Evolutionary conservation across 1,140 invertebrate species (phyloP).

Genomic region (Bombus fervidus): DNA sequence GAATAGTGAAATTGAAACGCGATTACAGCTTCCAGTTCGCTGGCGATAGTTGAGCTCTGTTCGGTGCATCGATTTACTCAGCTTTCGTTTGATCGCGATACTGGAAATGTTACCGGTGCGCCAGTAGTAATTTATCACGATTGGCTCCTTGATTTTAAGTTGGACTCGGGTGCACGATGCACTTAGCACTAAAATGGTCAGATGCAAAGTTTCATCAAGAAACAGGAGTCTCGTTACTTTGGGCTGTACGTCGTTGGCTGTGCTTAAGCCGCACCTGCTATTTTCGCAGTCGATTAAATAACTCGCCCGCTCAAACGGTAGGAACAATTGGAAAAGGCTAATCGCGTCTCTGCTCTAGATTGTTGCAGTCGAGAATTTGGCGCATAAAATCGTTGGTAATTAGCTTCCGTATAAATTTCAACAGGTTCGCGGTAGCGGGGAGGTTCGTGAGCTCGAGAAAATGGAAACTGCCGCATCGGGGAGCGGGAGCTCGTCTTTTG

Average conservation of each 20-base stretch:
- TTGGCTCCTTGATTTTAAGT: neutral
- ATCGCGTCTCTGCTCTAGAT: neutral
- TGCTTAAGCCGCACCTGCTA: slow-evolving; percentile 35
- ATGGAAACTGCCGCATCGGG: neutral
- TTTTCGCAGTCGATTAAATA: slow-evolving; percentile 50
- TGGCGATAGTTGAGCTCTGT: neutral
- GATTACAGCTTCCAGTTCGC: slow-evolving; percentile 18
- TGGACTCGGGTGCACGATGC: no score
- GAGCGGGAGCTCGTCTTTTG: neutral
- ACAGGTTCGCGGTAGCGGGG: no score
- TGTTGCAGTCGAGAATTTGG: neutral
- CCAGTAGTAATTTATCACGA: neutral
- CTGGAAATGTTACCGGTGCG: neutral
- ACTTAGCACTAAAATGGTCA: no score
- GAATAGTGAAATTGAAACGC: neutral
- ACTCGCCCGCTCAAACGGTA: slow-evolving; percentile 8
- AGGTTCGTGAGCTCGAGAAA: neutral
- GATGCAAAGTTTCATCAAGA: neutral
- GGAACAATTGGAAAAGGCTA: slow-evolving; percentile 10
- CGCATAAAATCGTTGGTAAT: slow-evolving; percentile 18
- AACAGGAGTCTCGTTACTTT: neutral
- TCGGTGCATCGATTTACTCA: neutral
- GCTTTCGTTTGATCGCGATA: slow-evolving; percentile 1
- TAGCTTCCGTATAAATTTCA: neutral
- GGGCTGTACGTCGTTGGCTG: neutral